Conservation (phyloP, 2,888 invertebrate genomes). For the Dendrolimus houi region DNA sequence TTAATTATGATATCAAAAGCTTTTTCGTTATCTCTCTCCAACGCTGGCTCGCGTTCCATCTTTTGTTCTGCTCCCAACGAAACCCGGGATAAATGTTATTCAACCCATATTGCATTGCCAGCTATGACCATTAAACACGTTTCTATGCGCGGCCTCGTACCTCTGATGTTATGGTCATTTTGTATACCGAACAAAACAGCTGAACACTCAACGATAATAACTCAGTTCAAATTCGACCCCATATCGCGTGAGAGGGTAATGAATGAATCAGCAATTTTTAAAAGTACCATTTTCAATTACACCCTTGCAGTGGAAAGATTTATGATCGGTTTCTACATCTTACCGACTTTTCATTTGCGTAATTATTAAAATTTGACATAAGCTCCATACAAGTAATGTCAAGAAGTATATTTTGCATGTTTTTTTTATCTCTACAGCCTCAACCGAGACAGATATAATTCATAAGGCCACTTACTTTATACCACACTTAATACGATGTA, state of each 20-base stretch:
- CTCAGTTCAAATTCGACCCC: slow-evolving; percentile 12
- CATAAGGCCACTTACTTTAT: too few relatives aligned
- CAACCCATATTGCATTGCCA: slow-evolving; percentile 44
- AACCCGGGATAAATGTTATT: slow-evolving; percentile 26
- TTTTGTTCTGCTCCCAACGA: slow-evolving; percentile 41
- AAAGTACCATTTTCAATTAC: not conserved
- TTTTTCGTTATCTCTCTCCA: slow-evolving; percentile 45
- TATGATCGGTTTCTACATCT: not conserved
- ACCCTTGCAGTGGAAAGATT: not conserved
- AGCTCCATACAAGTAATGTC: too few relatives aligned
- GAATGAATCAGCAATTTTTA: not conserved
- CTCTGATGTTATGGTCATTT: slow-evolving; percentile 37
- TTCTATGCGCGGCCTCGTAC: slow-evolving; percentile 70
- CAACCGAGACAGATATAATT: too few relatives aligned
- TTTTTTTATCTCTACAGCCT: too few relatives aligned
- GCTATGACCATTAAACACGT: slow-evolving; percentile 69
- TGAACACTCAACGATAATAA: not conserved
- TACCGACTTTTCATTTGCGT: too few relatives aligned
- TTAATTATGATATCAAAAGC: slow-evolving; percentile 73
- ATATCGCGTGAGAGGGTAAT: slow-evolving; percentile 5
- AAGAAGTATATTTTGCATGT: too few relatives aligned
- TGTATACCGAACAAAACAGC: not conserved
- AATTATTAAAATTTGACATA: too few relatives aligned
- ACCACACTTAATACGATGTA: too few relatives aligned
- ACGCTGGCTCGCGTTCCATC: slow-evolving; percentile 31